Evolutionary conservation across 2,888 invertebrate species (phyloP).

Genomic region (Drosophila pegasa): DNA sequence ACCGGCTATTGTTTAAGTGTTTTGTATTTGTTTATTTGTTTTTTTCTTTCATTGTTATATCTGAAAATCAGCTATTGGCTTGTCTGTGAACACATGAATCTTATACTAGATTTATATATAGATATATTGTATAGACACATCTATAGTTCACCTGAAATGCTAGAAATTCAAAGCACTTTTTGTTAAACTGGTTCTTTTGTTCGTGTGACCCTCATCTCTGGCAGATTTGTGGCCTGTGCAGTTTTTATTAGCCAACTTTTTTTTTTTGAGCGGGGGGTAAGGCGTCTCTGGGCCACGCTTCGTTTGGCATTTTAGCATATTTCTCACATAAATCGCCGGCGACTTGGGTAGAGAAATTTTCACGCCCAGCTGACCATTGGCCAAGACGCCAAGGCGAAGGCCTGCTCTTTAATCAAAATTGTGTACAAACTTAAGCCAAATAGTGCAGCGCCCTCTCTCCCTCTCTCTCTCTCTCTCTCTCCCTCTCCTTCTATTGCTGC

Average conservation of each 20-base stretch:
- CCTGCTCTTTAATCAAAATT: constrained; percentile 57
- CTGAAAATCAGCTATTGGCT: constrained; percentile 1
- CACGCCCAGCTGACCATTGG: constrained; percentile 66
- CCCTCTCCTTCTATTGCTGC: constrained; percentile 10
- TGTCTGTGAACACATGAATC: background rate
- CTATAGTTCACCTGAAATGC: constrained; percentile 9
- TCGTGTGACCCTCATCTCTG: constrained; percentile 46
- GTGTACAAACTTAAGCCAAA: constrained; percentile 58
- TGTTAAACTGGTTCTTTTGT: constrained; percentile 44
- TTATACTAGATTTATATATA: background rate
- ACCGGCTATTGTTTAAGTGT: too few species aligned
- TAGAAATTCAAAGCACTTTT: background rate
- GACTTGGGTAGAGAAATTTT: constrained; percentile 76
- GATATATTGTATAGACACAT: background rate
- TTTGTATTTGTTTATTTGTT: background rate
- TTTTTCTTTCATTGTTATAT: background rate
- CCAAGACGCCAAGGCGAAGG: constrained; percentile 36
- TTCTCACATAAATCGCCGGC: constrained; percentile 77
- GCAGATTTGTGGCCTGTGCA: constrained; percentile 47
- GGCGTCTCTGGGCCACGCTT: constrained; percentile 51
- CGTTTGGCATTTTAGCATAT: constrained; percentile 75
- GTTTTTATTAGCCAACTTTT: constrained; percentile 29
- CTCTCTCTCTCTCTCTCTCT: background rate
- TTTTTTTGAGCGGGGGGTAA: constrained; percentile 3
- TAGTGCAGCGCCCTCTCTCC: constrained; percentile 7